Percentiles rank a stretch among this genome's conserved stretches.
These are phyloP conservation scores for Ictidomys tridecemlineatus DNA, from an alignment of 2,113 vertebrate genomes.

Conservation along the genomic window DNA sequence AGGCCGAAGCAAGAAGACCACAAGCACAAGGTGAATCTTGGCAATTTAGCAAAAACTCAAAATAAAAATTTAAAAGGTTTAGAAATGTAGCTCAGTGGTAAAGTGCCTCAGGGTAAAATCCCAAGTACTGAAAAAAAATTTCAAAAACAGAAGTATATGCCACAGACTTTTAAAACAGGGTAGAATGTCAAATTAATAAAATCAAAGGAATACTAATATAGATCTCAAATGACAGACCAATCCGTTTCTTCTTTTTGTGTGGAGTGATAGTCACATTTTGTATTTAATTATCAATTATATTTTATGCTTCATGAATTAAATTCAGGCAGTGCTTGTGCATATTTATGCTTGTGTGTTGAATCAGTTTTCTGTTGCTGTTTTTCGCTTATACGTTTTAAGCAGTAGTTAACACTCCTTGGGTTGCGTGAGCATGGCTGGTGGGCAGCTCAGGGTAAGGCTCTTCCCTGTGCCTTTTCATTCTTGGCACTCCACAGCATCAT, in stretches of 20 bases:
- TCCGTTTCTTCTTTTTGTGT: not conserved
- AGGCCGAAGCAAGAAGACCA: no score
- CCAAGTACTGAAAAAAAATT: no score
- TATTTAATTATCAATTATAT: slow-evolving; percentile 18
- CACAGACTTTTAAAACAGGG: slow-evolving; percentile 14
- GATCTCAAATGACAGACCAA: not conserved
- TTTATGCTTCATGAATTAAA: slow-evolving; percentile 52
- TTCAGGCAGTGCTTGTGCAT: not conserved
- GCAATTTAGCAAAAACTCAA: no score
- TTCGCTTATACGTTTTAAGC: not conserved
- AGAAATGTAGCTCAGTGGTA: no score
- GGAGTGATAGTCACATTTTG: not conserved
- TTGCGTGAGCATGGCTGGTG: not conserved
- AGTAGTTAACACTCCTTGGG: not conserved
- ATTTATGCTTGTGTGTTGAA: not conserved
- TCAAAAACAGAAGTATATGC: not conserved
- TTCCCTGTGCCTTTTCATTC: not conserved
- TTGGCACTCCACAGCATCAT: not conserved
- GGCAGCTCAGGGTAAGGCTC: not conserved
- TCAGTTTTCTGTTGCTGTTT: not conserved
- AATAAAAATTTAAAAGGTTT: no score
- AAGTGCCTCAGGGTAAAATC: no score
- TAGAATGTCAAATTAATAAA: not conserved
- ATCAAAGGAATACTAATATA: not conserved
- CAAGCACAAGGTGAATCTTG: no score